These are phyloP conservation scores for Pelecanus crispus DNA, from an alignment of 2,113 vertebrate genomes.

Conservation along the genomic window DNA sequence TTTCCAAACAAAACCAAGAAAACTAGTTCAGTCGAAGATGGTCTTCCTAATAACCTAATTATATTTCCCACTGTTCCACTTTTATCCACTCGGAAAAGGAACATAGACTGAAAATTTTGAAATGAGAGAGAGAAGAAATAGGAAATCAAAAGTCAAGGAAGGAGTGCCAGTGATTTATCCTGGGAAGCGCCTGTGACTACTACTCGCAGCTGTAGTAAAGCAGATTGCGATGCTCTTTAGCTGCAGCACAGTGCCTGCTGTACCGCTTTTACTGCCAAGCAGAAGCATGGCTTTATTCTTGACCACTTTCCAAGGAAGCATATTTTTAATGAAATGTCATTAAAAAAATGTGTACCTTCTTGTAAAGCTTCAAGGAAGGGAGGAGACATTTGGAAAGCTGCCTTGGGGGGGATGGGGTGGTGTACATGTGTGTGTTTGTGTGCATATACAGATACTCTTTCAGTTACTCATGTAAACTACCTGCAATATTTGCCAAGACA, in stretches of 20 bases:
- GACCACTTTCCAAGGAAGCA: constrained; percentile 43
- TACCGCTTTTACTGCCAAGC: constrained; percentile 37
- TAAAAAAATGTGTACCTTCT: constrained; percentile 31
- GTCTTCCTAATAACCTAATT: background rate
- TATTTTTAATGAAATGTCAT: constrained; percentile 62
- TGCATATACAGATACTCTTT: background rate
- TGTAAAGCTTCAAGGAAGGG: constrained; percentile 24
- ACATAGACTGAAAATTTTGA: background rate
- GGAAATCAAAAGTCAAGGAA: constrained; percentile 12
- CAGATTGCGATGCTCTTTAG: constrained; percentile 27
- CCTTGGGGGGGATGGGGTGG: rapidly evolving
- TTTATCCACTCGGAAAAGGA: background rate
- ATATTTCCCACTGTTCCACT: background rate
- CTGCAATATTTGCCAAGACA: background rate
- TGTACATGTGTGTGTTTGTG: background rate
- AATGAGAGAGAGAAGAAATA: background rate
- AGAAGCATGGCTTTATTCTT: constrained; percentile 34
- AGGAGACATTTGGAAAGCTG: background rate
- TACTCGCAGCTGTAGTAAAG: constrained; percentile 11
- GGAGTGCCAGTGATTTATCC: background rate
- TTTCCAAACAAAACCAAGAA: background rate
- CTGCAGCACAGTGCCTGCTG: background rate
- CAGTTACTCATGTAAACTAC: background rate
- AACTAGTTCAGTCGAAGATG: background rate
- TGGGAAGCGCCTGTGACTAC: background rate